phyloP scores from a whole-genome alignment of 2,888 invertebrate species.

The Drosophila dives region DNA sequence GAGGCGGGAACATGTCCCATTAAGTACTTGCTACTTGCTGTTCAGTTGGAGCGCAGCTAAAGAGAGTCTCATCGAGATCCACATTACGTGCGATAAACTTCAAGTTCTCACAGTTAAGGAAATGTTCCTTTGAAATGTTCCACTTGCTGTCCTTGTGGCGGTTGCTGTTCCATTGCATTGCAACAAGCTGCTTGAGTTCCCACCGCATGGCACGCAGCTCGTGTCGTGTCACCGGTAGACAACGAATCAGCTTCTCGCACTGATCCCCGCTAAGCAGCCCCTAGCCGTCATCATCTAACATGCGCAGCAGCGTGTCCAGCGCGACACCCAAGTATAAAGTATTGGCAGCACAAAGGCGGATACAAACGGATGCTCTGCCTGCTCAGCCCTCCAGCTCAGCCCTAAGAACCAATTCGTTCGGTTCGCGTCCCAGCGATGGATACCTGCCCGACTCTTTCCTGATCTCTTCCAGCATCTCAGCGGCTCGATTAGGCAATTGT shows the following conservation, averaged over 20 bases:
- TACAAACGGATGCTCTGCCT: slow-evolving; percentile 52
- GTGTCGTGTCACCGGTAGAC: slow-evolving; percentile 33
- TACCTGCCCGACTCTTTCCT: slow-evolving; percentile 46
- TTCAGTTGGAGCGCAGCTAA: slow-evolving; percentile 36
- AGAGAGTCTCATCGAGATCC: slow-evolving; percentile 53
- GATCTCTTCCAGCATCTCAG: slow-evolving; percentile 24
- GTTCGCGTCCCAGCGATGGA: slow-evolving; percentile 36
- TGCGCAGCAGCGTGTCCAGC: slow-evolving; percentile 29
- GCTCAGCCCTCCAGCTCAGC: no score
- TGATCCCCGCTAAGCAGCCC: slow-evolving; percentile 35
- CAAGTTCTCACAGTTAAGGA: slow-evolving; percentile 30
- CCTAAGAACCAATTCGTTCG: slow-evolving; percentile 38
- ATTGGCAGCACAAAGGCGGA: slow-evolving; percentile 45
- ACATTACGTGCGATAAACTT: slow-evolving; percentile 51
- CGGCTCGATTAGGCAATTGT: not conserved
- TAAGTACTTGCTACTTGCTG: not conserved
- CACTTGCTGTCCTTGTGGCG: not conserved
- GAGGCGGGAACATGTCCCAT: not conserved
- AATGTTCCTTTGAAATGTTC: not conserved
- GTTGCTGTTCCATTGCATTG: not conserved
- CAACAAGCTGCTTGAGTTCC: slow-evolving; percentile 40
- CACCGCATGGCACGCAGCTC: slow-evolving; percentile 50
- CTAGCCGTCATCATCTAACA: slow-evolving; percentile 45
- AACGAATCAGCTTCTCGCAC: slow-evolving; percentile 34
- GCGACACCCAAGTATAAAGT: slow-evolving; percentile 37